Conservation (phyloP, 2,113 vertebrate species). For the Tachycineta bicolor region DNA sequence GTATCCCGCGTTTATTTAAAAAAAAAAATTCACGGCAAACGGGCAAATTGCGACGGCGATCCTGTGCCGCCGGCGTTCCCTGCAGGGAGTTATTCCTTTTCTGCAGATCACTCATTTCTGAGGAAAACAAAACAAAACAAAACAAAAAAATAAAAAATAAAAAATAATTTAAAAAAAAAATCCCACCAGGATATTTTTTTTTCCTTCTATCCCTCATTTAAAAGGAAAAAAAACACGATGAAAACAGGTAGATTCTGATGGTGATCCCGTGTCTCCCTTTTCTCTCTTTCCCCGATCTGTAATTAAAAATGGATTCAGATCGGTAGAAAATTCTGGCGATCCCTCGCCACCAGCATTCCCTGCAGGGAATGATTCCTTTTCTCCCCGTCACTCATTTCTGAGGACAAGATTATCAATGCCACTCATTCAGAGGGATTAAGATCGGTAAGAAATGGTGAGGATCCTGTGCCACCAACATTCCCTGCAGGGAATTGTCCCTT, state of each 20-base stretch:
- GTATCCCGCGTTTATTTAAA: not conserved
- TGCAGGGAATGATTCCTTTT: not conserved
- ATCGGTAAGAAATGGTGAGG: fast-evolving
- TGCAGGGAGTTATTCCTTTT: not conserved
- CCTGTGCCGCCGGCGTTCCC: not conserved
- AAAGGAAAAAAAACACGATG: not conserved
- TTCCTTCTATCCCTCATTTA: too few species aligned
- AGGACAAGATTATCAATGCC: too few species aligned
- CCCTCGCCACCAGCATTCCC: not conserved
- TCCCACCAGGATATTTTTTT: not conserved
- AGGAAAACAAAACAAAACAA: not conserved
- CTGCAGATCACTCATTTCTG: not conserved
- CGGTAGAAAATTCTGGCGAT: not conserved
- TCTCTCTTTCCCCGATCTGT: not conserved
- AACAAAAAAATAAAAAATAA: too few species aligned
- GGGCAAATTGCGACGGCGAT: not conserved
- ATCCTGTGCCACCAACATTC: not conserved
- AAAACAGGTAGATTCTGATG: not conserved
- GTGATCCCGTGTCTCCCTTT: not conserved
- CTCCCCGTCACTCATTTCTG: not conserved
- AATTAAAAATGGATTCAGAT: not conserved
- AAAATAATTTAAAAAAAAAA: too few species aligned
- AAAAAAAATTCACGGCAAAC: not conserved
- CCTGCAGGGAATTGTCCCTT: not conserved
- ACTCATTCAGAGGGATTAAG: not conserved